Conservation (phyloP, 2,797 vertebrate species). For the Sebastes glaucus region DNA sequence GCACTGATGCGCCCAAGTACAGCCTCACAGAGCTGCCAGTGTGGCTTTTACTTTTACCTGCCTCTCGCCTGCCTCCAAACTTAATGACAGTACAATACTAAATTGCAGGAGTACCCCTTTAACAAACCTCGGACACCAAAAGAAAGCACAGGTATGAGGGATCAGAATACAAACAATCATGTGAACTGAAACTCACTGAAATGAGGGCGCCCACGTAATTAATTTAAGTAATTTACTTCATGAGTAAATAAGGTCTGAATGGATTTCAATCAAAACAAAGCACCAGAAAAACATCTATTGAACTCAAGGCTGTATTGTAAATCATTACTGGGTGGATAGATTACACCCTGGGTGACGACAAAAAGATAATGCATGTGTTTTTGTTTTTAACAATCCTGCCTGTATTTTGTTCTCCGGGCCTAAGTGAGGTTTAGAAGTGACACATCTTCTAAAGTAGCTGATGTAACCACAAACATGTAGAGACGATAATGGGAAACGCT, state of each 20-base stretch:
- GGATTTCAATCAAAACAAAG: constrained; percentile 22
- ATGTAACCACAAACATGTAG: constrained; percentile 53
- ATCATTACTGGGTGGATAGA: constrained; percentile 25
- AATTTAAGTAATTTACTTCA: background rate
- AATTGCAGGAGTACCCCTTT: background rate
- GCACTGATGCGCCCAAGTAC: too few relatives aligned
- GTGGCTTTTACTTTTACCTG: background rate
- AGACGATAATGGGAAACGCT: constrained; percentile 34
- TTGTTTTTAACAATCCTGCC: constrained; percentile 25
- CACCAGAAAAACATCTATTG: background rate
- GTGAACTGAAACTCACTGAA: background rate
- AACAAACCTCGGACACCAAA: background rate
- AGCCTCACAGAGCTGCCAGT: too few relatives aligned
- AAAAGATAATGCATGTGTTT: constrained; percentile 33
- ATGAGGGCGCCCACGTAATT: background rate
- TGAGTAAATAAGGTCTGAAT: constrained; percentile 4
- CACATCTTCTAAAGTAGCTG: constrained; percentile 47
- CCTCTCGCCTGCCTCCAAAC: background rate
- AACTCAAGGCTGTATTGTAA: constrained; percentile 17
- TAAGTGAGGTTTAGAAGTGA: constrained; percentile 32
- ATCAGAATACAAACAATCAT: background rate
- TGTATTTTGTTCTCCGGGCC: constrained; percentile 11
- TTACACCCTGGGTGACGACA: constrained; percentile 10
- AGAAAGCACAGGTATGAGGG: background rate
- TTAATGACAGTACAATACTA: too few relatives aligned